A percentile compares a stretch with the other conserved stretches of the same genome.
phyloP scores from a whole-genome alignment of 2,113 vertebrate species.

The Atherinomorus stipes region DNA sequence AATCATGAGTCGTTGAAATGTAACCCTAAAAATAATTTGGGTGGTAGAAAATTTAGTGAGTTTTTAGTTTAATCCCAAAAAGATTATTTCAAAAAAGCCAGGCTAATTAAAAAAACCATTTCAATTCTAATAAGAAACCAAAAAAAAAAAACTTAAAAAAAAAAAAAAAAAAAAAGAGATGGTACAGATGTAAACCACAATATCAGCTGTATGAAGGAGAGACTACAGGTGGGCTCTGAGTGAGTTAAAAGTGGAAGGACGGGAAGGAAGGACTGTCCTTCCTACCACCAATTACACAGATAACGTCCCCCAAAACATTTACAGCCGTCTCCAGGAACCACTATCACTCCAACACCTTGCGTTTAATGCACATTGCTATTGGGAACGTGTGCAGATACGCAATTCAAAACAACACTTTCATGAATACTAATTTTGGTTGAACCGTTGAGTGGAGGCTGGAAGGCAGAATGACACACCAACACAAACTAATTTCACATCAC shows the following conservation, averaged over 20 bases:
- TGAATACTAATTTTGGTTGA: background rate
- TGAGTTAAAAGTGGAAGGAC: background rate
- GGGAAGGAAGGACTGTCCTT: too few relatives aligned
- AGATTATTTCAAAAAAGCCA: too few relatives aligned
- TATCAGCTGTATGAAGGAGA: too few relatives aligned
- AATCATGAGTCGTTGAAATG: too few relatives aligned
- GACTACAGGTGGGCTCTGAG: slow-evolving; percentile 25
- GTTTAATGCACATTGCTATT: slow-evolving; percentile 20
- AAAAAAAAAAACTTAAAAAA: too few relatives aligned
- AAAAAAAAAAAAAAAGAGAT: too few relatives aligned
- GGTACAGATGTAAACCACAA: too few relatives aligned
- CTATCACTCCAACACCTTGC: slow-evolving; percentile 44
- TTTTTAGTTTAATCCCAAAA: too few relatives aligned
- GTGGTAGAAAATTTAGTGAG: too few relatives aligned
- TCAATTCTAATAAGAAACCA: too few relatives aligned
- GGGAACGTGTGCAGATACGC: background rate
- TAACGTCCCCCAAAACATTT: slow-evolving; percentile 34
- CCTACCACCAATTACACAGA: slow-evolving; percentile 4
- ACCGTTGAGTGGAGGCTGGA: background rate
- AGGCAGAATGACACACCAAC: slow-evolving; percentile 8
- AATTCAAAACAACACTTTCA: background rate
- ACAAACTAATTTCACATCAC: slow-evolving; percentile 11
- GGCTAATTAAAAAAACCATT: too few relatives aligned
- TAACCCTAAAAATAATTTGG: too few relatives aligned
- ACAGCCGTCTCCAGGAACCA: slow-evolving; percentile 37